phyloP scores from a whole-genome alignment of 2,888 invertebrate genomes.

The Stenodema calcarata region DNA sequence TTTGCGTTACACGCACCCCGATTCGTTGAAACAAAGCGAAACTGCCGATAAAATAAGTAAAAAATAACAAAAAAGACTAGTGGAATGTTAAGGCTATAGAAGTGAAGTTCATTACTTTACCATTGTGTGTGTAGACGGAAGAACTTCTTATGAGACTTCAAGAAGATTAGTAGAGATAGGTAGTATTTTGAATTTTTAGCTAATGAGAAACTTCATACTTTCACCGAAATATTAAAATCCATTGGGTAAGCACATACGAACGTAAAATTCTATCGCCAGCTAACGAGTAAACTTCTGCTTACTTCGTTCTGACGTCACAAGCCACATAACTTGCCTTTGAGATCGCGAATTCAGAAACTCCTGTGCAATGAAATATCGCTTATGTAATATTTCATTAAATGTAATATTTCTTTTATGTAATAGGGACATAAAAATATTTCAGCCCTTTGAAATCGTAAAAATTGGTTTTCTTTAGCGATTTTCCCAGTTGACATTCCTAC shows the following conservation, averaged over 20 bases:
- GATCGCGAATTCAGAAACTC: background rate
- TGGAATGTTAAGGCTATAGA: background rate
- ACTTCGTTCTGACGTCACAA: background rate
- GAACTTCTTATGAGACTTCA: background rate
- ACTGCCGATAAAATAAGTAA: background rate
- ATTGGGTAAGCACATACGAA: background rate
- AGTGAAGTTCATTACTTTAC: background rate
- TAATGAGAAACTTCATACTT: background rate
- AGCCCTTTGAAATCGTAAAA: too few species aligned
- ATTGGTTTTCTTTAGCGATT: too few species aligned
- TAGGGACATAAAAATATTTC: too few species aligned
- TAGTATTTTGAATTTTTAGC: background rate
- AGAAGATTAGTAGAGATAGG: background rate
- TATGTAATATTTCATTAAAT: too few species aligned
- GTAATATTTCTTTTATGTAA: too few species aligned
- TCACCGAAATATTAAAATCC: background rate
- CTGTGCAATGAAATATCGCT: too few species aligned
- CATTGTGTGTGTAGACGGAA: background rate
- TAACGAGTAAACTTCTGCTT: background rate
- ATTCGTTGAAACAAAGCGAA: background rate
- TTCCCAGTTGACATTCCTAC: too few species aligned
- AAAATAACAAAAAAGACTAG: background rate
- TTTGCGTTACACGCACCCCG: background rate
- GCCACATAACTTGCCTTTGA: background rate
- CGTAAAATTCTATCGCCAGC: background rate